These are phyloP conservation scores for Cliona cf. orientalis DNA, from an alignment of 37 sponge, comb jelly and placozoan genomes.

Conservation along the genomic window DNA sequence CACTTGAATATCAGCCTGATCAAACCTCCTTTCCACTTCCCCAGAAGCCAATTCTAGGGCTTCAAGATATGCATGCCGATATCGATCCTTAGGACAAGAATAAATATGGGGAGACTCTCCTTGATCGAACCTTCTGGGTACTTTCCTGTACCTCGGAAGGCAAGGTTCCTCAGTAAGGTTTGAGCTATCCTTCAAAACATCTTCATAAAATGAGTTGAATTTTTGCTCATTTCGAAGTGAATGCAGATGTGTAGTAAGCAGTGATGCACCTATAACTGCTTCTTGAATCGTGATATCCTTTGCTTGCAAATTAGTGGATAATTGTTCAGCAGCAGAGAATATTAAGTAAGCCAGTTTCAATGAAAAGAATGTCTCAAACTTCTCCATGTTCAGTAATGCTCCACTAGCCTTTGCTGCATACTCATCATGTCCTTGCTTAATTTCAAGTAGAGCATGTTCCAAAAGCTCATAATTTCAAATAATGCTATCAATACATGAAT, in stretches of 20 bases:
- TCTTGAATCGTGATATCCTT: slow-evolving; percentile 14
- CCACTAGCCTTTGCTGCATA: slow-evolving; percentile 41
- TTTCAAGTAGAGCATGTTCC: slow-evolving; percentile 26
- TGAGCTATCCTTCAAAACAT: slow-evolving; percentile 1
- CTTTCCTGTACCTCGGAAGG: slow-evolving; percentile 28
- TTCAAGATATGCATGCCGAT: slow-evolving; percentile 50
- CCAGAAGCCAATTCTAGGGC: slow-evolving; percentile 28
- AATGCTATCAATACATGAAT: slow-evolving; percentile 34
- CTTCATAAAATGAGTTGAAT: slow-evolving; percentile 32
- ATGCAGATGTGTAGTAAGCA: slow-evolving; percentile 36
- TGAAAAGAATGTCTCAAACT: slow-evolving; percentile 62
- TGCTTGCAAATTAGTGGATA: slow-evolving; percentile 28
- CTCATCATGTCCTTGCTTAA: slow-evolving; percentile 47
- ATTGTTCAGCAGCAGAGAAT: slow-evolving; percentile 36
- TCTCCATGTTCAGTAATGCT: slow-evolving; percentile 23
- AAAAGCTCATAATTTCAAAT: slow-evolving; percentile 38
- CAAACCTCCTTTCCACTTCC: slow-evolving; percentile 48
- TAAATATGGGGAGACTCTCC: slow-evolving; percentile 39
- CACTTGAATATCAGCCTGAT: slow-evolving; percentile 34
- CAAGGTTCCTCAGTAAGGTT: slow-evolving; percentile 45
- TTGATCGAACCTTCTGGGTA: slow-evolving; percentile 41
- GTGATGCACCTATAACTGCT: slow-evolving; percentile 30
- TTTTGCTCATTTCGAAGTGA: slow-evolving; percentile 37
- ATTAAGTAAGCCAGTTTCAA: slow-evolving; percentile 50
- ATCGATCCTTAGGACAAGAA: slow-evolving; percentile 13